These are phyloP conservation scores for Lysandra bellargus DNA, from an alignment of 2,888 invertebrate genomes.

Conservation along the genomic window DNA sequence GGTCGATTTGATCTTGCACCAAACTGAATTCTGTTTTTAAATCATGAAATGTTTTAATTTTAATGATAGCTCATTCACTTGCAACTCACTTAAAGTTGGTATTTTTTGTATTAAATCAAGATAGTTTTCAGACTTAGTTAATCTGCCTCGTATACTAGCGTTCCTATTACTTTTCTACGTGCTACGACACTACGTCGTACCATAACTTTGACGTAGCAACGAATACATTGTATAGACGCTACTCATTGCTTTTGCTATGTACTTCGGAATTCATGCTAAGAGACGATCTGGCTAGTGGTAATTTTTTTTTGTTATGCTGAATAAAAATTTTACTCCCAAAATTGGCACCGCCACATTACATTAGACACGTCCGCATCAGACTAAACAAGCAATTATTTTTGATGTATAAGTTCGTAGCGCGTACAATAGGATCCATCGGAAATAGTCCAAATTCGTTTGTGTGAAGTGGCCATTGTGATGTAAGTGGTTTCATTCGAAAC, in stretches of 20 bases:
- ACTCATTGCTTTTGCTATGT: not conserved
- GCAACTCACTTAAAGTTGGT: too few relatives aligned
- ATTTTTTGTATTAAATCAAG: too few relatives aligned
- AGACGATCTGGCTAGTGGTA: too few relatives aligned
- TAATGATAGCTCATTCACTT: too few relatives aligned
- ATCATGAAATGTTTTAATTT: too few relatives aligned
- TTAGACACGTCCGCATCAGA: not conserved
- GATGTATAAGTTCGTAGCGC: not conserved
- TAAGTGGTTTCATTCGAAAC: not conserved
- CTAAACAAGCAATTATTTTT: conserved; percentile 4
- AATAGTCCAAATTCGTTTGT: conserved; percentile 15
- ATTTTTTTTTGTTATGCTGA: too few relatives aligned
- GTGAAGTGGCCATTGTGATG: conserved; percentile 1
- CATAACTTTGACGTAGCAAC: too few relatives aligned
- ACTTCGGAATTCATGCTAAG: not conserved
- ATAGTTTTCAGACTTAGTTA: too few relatives aligned
- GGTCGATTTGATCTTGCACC: too few relatives aligned
- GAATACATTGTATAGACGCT: not conserved
- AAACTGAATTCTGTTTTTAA: too few relatives aligned
- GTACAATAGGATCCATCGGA: not conserved
- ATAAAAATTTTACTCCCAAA: not conserved
- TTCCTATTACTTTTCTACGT: not conserved
- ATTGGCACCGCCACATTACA: not conserved
- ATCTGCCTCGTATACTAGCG: too few relatives aligned
- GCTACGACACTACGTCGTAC: not conserved